phyloP scores from a whole-genome alignment of 2,888 invertebrate species.

The Strigamia crassipes region DNA sequence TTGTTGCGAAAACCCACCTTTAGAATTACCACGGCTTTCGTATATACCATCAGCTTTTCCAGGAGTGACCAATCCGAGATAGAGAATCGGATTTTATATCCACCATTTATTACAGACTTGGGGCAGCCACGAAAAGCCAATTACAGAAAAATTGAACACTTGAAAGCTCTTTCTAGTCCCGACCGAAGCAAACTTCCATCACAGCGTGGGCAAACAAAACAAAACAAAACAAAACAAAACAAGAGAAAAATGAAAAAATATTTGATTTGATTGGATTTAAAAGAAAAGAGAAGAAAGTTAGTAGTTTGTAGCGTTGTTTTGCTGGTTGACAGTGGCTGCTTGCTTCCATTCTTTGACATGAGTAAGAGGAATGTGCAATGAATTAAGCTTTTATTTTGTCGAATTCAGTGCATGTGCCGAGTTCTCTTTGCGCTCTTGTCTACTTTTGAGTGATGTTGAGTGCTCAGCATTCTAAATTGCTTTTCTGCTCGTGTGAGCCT shows the following conservation, averaged over 20 bases:
- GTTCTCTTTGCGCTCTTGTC: conserved; percentile 24
- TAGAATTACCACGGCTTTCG: no score
- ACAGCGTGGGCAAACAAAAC: no score
- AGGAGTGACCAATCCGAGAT: no score
- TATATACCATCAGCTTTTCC: no score
- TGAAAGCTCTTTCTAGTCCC: no score
- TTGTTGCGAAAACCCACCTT: no score
- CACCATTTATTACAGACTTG: no score
- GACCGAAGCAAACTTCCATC: no score
- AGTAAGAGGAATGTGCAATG: conserved; percentile 37
- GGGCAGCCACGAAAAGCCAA: no score
- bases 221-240: no score
- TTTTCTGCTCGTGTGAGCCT: conserved; percentile 37
- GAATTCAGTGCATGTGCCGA: conserved; percentile 33
- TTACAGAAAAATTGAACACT: no score
- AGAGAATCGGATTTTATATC: no score
- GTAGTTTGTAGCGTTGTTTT: background rate
- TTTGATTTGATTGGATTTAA: background rate
- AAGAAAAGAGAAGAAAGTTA: background rate
- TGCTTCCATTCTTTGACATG: conserved; percentile 20
- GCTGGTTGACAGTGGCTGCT: background rate
- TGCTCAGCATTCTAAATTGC: conserved; percentile 37
- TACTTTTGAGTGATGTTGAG: conserved; percentile 34
- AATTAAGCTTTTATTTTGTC: conserved; percentile 37
- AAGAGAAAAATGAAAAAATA: background rate